These are phyloP conservation scores for Panzeria rudis DNA, from an alignment of 2,888 invertebrate species.

Conservation along the genomic window DNA sequence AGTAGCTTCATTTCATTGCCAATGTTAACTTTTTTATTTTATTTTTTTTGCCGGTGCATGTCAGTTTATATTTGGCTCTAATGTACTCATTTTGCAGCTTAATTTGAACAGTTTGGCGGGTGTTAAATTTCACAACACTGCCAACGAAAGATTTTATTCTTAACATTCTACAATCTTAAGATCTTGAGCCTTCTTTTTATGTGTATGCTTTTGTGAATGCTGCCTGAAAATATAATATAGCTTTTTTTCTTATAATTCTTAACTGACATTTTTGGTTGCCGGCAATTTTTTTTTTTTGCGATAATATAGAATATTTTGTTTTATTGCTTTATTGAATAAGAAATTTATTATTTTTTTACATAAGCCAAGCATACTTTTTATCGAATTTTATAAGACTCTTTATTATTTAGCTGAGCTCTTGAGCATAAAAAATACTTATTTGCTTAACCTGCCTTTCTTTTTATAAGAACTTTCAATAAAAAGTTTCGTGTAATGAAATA, in stretches of 20 bases:
- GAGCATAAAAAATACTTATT: neutral
- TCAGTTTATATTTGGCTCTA: slow-evolving; percentile 72
- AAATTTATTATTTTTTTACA: slow-evolving; percentile 29
- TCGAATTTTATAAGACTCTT: neutral
- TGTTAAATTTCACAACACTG: slow-evolving; percentile 68
- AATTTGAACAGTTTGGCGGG: slow-evolving; percentile 73
- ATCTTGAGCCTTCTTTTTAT: slow-evolving; percentile 20
- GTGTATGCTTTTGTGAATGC: slow-evolving; percentile 4
- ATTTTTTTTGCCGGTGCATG: slow-evolving; percentile 35
- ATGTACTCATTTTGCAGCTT: slow-evolving; percentile 74
- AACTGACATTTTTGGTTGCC: slow-evolving; percentile 46
- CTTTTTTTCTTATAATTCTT: neutral
- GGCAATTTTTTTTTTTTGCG: slow-evolving; percentile 12
- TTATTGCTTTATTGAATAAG: slow-evolving; percentile 52
- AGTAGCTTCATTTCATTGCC: slow-evolving; percentile 24
- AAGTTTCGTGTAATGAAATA: too few species aligned
- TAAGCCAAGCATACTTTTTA: neutral
- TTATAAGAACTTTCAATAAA: neutral
- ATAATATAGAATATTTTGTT: slow-evolving; percentile 6
- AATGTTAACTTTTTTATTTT: slow-evolving; percentile 21
- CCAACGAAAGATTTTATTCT: slow-evolving; percentile 47
- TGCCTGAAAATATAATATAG: neutral
- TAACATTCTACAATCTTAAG: slow-evolving; percentile 50
- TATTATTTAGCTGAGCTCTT: neutral
- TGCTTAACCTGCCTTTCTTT: neutral